Percentiles rank a stretch among this genome's conserved stretches.
Evolutionary conservation across 1,140 invertebrate genomes (phyloP).

Genomic region (Drosophila athabasca): DNA sequence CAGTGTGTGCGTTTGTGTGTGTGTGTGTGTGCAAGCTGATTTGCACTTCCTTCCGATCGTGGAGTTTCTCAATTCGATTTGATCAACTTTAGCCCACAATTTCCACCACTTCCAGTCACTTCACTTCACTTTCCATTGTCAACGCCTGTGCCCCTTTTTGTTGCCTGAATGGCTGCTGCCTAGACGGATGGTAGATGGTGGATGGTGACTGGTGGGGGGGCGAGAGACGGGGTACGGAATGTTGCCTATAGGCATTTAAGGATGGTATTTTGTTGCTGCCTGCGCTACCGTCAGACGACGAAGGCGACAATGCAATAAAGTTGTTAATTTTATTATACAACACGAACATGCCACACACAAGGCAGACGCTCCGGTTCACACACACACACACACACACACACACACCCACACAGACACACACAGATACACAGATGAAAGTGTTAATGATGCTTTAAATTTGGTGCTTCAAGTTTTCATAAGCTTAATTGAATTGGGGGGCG

Average conservation of each 20-base stretch:
- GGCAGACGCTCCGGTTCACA: slow-evolving; percentile 9
- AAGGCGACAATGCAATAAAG: slow-evolving; percentile 59
- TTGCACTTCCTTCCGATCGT: background rate
- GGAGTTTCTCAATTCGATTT: slow-evolving; percentile 12
- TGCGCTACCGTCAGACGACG: background rate
- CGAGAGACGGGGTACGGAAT: background rate
- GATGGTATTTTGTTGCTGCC: background rate
- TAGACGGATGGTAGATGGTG: slow-evolving; percentile 1
- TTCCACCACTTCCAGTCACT: background rate
- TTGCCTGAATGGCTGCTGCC: background rate
- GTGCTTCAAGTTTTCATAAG: slow-evolving; percentile 68
- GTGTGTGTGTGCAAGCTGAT: background rate
- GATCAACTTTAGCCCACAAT: slow-evolving; percentile 2
- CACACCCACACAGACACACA: slow-evolving; percentile 4
- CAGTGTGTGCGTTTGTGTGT: too few species aligned
- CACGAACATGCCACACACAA: slow-evolving; percentile 37
- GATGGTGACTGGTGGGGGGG: background rate
- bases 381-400: slow-evolving; percentile 17
- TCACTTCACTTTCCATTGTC: background rate
- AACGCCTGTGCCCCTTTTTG: background rate
- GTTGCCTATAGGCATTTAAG: slow-evolving; percentile 9
- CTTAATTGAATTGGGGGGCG: slow-evolving; percentile 61
- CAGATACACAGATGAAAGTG: slow-evolving; percentile 49
- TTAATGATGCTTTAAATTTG: slow-evolving; percentile 73
- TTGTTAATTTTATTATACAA: slow-evolving; percentile 71